Conservation (phyloP, 1,140 invertebrate genomes). For the Zaprionus gabonicus region DNA sequence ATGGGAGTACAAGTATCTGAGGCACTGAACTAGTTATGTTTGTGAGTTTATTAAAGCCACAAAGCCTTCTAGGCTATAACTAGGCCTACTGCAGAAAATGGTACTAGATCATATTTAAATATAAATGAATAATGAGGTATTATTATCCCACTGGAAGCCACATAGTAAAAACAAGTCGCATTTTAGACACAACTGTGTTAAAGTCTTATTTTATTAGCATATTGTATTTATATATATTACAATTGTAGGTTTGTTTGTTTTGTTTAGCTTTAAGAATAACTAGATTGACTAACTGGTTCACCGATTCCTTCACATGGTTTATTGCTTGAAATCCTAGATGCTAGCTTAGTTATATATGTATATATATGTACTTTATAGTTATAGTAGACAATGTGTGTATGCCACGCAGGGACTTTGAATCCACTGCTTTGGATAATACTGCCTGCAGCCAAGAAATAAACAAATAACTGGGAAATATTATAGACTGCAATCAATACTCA, state of each 20-base stretch:
- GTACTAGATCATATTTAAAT: background rate
- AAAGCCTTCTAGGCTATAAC: background rate
- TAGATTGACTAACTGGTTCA: conserved; percentile 7
- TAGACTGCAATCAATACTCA: conserved; percentile 24
- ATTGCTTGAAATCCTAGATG: conserved; percentile 66
- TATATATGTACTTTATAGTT: conserved; percentile 47
- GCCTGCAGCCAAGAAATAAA: conserved; percentile 26
- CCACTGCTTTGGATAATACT: conserved; percentile 36
- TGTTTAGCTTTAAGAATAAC: conserved; percentile 18
- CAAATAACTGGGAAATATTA: background rate
- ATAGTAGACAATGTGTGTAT: conserved; percentile 49
- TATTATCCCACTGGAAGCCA: background rate
- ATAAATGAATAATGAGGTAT: background rate
- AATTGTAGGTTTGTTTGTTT: conserved; percentile 32
- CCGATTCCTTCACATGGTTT: conserved; percentile 34
- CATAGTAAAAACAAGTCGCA: background rate
- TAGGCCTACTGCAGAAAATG: background rate
- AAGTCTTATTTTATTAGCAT: conserved; percentile 64
- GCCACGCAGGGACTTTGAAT: conserved; percentile 51
- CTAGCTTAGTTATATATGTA: conserved; percentile 51
- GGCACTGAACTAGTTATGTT: background rate
- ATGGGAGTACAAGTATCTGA: background rate
- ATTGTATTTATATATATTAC: conserved; percentile 48
- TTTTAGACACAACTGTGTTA: conserved; percentile 41
- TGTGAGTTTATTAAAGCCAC: background rate